Evolutionary conservation across 1,140 invertebrate genomes (phyloP), one percentile per base, ranked within the genome.

Genomic region (Melipona quadrifasciata): DNA sequence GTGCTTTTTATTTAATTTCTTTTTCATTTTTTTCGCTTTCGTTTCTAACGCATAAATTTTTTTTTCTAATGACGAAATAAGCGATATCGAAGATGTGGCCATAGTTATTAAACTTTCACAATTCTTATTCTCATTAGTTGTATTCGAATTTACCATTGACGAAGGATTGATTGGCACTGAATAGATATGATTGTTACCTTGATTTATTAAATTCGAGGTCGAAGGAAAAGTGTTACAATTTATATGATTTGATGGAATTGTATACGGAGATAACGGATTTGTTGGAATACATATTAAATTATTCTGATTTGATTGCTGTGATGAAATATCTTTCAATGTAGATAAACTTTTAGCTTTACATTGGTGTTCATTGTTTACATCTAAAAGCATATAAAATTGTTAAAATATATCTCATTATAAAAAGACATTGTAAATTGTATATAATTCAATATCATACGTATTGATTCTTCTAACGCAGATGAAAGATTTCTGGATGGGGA

Each of bases 21-120:
- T 88, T 19, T 91, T 87, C 17, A 93, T 47, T n/a, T 89, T 90
- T 31, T 91, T 89, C 17, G 92, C 34, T 73, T 90, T 86, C 17
- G 27, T 76, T 76, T 93, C 87, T 53, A 93, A 79, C n/a, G 39
- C 79, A 21, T 80, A 70, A 0, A 93, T 61, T 86, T 78, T 89
- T 57, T 80, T 86, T n/a, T 90, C 64, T 2, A 93, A 72, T 0
- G 76, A 86, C 24, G 86, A 87, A 27, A 91, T 61, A 82, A 70
- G 39, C 8, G 53, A 14, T 10, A 76, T 31, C 6, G 77, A 77
- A 31, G 71, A 67, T 1, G 34, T 31, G 1, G 34, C 19, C 10
- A 47, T 47, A 47, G 24, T 27, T 19, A 55, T 6, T 2, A 57
- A 51, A 16, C 34, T 75, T 0, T 55, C 61, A 11, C 17, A 72